Evolutionary conservation across 2,113 vertebrate genomes (phyloP).

Genomic region (Centropristis striata): DNA sequence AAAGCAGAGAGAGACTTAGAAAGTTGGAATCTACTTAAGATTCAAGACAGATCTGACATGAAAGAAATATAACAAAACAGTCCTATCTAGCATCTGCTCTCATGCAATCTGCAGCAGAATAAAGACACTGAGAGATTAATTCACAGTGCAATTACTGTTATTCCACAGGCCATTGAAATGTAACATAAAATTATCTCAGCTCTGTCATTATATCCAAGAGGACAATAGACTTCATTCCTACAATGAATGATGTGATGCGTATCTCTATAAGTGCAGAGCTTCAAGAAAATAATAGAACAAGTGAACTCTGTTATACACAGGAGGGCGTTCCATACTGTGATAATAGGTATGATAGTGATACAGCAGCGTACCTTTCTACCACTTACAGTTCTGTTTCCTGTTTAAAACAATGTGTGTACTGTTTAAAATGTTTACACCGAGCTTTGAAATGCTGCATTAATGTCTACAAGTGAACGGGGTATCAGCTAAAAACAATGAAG

Average conservation of each 20-base stretch:
- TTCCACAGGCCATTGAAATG: slow-evolving; percentile 8
- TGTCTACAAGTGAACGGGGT: not conserved
- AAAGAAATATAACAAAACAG: slow-evolving; percentile 16
- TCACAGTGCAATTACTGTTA: slow-evolving; percentile 1
- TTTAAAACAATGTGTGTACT: not conserved
- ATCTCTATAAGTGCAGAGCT: not conserved
- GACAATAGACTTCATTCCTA: slow-evolving; percentile 16
- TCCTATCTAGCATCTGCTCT: slow-evolving; percentile 22
- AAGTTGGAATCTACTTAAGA: slow-evolving; percentile 23
- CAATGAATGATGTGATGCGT: not conserved
- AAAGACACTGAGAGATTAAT: not conserved
- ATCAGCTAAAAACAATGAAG: not conserved
- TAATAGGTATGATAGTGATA: slow-evolving; percentile 14
- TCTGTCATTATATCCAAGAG: not conserved
- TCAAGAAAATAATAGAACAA: slow-evolving; percentile 7
- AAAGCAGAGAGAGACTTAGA: slow-evolving; percentile 16
- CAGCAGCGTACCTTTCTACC: not conserved
- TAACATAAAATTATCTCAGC: not conserved
- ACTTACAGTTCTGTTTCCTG: slow-evolving; percentile 10
- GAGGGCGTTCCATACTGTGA: not conserved
- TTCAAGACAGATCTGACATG: slow-evolving; percentile 22
- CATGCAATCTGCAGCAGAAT: not conserved
- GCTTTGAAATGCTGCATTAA: not conserved
- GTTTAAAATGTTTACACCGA: not conserved
- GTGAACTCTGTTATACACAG: slow-evolving; percentile 22